Base-by-base conservation (phyloP, 2,888 invertebrate genomes). In the Vanessa cardui region DNA sequence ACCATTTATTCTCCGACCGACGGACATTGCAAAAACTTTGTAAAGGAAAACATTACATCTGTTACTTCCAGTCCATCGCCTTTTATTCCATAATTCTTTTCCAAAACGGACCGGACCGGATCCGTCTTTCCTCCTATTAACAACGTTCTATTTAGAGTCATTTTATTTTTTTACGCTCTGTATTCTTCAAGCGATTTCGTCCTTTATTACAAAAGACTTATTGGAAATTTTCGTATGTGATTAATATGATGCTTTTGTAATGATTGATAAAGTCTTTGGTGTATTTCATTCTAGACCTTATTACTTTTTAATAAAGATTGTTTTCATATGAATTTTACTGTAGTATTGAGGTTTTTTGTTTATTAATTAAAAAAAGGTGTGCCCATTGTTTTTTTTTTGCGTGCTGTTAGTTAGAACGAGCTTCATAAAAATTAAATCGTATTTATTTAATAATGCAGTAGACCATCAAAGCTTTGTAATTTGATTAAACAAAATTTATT, bases 51-150 rank as follows among this genome's bases (percentile, higher is more conserved):
- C 78, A 80, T 79, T 78, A 83, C 80, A 75, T 77, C 78, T 80
- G 80, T 79, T 76, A 77, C 75, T 80, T 77, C 76, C 77, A 78
- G 69, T 71, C 77, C 76, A 72, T 76, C 73, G 76, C 75, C 77
- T 78, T 81, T 81, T 78, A 80, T 80, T 79, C 78, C 80, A 79
- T 82, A 80, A 81, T 83, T 82, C 80, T 80, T 79, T 77, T 80
- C 80, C 78, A 78, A 76, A 50, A 76, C 72, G 72, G 72, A 74
- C 74, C 71, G 68, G 72, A 73, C 80, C 82, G 85, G 83, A 80
- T 79, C 72, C 77, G 78, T 72, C 77, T 76, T 66, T 78, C 80
- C 81, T 78, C n/a, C 77, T 72, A 72, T 74, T 74, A 75, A 73
- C 69, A 72, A 70, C 66, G 72, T 71, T 74, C 73, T 74, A 71